Conservation (phyloP, 1,140 invertebrate species). For the Neodiprion virginianus region DNA sequence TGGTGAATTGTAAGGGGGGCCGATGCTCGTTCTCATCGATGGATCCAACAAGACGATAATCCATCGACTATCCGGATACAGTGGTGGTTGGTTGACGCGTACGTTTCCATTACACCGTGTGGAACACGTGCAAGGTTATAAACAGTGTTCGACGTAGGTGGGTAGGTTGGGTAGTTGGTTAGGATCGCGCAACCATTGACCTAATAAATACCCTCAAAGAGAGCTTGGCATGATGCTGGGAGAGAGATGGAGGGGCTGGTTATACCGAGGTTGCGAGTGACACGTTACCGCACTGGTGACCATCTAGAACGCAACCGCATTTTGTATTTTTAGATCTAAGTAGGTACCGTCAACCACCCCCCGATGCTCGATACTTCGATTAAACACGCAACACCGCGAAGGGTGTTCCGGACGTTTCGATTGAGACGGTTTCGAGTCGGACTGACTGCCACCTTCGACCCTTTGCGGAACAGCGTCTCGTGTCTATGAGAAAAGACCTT, state of each 20-base stretch:
- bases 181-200: slow-evolving; percentile 21
- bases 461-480: no score
- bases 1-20: background rate
- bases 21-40: slow-evolving; percentile 36
- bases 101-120: slow-evolving; percentile 20
- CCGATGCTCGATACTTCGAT: no score
- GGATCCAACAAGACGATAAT: slow-evolving; percentile 16
- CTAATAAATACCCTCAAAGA: slow-evolving; percentile 43
- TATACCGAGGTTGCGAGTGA: slow-evolving; percentile 27
- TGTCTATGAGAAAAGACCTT: no score
- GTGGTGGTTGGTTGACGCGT: no score
- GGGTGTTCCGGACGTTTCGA: no score
- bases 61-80: no score
- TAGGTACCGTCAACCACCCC: no score
- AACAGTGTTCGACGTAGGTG: background rate
- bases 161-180: background rate
- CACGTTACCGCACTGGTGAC: slow-evolving; percentile 48
- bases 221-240: background rate
- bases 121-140: slow-evolving; percentile 21
- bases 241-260: background rate
- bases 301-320: slow-evolving; percentile 42
- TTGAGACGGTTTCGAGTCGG: no score
- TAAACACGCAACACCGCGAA: no score
- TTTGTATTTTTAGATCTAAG: no score
- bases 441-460: no score